A percentile compares a stretch with the other conserved stretches of the same genome.
These are phyloP conservation scores for Pseudorhombus dupliciocellatus DNA, from an alignment of 2,113 vertebrate genomes.

Conservation along the genomic window DNA sequence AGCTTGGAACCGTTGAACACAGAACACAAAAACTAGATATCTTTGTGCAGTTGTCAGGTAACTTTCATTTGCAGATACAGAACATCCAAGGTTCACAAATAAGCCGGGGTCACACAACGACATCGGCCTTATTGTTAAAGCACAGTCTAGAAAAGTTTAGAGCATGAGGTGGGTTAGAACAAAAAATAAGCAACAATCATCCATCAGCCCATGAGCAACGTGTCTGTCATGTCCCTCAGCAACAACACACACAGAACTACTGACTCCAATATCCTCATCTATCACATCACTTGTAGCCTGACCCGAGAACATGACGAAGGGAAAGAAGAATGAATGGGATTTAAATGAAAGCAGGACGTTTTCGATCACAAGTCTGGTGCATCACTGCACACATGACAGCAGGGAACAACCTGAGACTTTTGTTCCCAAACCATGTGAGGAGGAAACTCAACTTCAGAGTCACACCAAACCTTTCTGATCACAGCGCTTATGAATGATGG, in stretches of 20 bases:
- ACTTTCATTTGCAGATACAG: too few relatives aligned
- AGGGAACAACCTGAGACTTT: background rate
- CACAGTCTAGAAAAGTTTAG: too few relatives aligned
- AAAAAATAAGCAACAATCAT: too few relatives aligned
- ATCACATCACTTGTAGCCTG: background rate
- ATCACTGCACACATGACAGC: background rate
- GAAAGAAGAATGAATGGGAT: background rate
- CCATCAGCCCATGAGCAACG: too few relatives aligned
- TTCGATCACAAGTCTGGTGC: constrained; percentile 10
- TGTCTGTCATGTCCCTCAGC: too few relatives aligned
- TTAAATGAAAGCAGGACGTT: constrained; percentile 2
- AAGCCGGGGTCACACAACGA: too few relatives aligned
- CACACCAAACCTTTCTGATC: background rate
- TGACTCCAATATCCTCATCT: background rate
- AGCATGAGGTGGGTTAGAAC: too few relatives aligned
- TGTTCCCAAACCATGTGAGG: background rate
- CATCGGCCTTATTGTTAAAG: too few relatives aligned
- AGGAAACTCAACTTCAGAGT: background rate
- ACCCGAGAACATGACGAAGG: background rate
- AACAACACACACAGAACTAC: too few relatives aligned
- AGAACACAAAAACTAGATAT: too few relatives aligned
- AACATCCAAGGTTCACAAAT: too few relatives aligned
- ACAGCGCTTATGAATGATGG: constrained; percentile 2
- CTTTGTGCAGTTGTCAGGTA: too few relatives aligned
- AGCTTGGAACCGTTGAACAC: background rate